A percentile compares a stretch with the other conserved stretches of the same genome.
phyloP scores from a whole-genome alignment of 1,140 invertebrate genomes.

The Ostrea edulis region DNA sequence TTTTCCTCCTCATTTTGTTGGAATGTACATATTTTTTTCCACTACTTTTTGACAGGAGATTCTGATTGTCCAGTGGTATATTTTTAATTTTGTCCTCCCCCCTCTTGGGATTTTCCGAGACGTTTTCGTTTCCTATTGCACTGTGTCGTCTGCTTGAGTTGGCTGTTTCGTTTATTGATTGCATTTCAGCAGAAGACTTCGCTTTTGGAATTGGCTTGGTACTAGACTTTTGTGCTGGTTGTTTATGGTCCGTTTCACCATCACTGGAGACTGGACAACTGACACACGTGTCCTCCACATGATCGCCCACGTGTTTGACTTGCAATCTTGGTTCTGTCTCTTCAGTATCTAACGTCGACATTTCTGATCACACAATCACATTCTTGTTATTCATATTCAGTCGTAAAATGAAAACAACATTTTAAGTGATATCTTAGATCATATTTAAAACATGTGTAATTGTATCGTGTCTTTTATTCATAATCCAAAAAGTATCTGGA shows the following conservation, averaged over 20 bases:
- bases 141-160: neutral
- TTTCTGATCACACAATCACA: neutral
- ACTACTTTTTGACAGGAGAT: neutral
- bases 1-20: neutral
- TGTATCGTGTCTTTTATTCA: no score
- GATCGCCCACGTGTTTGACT: neutral
- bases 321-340: neutral
- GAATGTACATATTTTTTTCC: neutral
- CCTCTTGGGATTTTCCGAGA: neutral
- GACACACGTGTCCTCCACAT: neutral
- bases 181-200: neutral
- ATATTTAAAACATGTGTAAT: no score
- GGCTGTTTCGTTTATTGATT: neutral
- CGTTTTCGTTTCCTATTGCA: conserved; percentile 2
- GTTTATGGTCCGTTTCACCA: neutral
- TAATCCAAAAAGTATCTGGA: no score
- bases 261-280: neutral
- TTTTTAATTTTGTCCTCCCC: neutral
- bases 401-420: no score
- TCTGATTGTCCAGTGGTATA: neutral
- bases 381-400: no score
- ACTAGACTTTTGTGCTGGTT: neutral
- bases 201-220: neutral
- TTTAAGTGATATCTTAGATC: no score
- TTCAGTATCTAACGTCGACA: neutral